Conservation (phyloP, 2,888 invertebrate species). For the Coleophora deauratella region DNA sequence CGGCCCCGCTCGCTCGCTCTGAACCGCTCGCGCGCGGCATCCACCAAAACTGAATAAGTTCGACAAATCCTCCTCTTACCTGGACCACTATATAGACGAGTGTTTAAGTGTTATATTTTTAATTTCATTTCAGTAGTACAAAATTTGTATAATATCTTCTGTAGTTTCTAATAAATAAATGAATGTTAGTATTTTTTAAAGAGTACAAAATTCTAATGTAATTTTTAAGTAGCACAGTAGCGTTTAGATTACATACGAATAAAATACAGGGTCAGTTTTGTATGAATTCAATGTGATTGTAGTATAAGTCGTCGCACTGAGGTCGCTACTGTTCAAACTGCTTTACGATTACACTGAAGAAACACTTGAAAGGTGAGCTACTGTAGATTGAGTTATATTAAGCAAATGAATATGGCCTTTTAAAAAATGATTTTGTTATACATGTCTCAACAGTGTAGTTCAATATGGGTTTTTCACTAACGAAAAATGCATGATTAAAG, state of each 20-base stretch:
- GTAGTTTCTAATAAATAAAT: constrained; percentile 38
- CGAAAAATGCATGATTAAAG: too few species aligned
- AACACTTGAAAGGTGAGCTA: constrained; percentile 50
- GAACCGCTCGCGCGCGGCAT: constrained; percentile 36
- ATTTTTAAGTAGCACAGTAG: constrained; percentile 50
- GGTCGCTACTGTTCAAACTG: constrained; percentile 59
- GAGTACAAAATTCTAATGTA: constrained; percentile 68
- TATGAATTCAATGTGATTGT: constrained; percentile 74
- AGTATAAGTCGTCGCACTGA: constrained; percentile 64
- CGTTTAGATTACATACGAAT: constrained; percentile 64
- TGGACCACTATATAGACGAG: constrained; percentile 72
- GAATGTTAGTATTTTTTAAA: constrained; percentile 59
- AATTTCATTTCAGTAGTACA: constrained; percentile 57
- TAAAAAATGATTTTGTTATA: too few species aligned
- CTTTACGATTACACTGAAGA: constrained; percentile 53
- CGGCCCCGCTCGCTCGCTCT: constrained; percentile 22
- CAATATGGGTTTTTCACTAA: too few species aligned
- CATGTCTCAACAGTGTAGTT: too few species aligned
- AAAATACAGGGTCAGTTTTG: constrained; percentile 73
- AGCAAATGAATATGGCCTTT: too few species aligned
- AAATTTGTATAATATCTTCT: constrained; percentile 59
- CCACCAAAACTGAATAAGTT: constrained; percentile 72
- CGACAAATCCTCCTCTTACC: constrained; percentile 71
- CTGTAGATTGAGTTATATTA: too few species aligned
- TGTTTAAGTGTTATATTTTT: constrained; percentile 35